Evolutionary conservation across 2,888 invertebrate genomes (phyloP).

Genomic region (Lasioglossum zephyrum): DNA sequence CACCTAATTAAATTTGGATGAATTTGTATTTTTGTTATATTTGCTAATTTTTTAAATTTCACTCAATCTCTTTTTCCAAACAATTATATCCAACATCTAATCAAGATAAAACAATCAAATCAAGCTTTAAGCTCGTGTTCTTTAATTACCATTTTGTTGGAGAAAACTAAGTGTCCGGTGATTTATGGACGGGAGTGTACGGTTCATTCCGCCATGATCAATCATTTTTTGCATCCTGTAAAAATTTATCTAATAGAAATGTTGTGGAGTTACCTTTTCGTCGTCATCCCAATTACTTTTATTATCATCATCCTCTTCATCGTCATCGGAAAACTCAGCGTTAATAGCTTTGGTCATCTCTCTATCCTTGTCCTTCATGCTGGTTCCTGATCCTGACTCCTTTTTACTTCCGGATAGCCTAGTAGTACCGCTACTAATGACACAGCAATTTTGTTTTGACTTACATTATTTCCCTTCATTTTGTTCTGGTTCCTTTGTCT

Average conservation of each 20-base stretch:
- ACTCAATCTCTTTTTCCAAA: no score
- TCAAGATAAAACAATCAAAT: no score
- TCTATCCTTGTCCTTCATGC: slow-evolving; percentile 83
- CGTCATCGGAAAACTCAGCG: slow-evolving; percentile 82
- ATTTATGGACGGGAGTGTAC: background rate
- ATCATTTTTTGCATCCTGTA: slow-evolving; percentile 7
- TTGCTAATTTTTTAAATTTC: no score
- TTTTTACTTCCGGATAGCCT: slow-evolving; percentile 84
- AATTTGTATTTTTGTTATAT: no score
- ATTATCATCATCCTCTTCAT: slow-evolving; percentile 81
- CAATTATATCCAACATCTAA: no score
- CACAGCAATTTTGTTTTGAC: slow-evolving; percentile 82
- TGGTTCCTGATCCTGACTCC: slow-evolving; percentile 80
- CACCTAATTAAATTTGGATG: no score
- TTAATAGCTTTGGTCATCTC: slow-evolving; percentile 83
- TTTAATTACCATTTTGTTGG: no score
- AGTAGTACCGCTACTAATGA: slow-evolving; percentile 83
- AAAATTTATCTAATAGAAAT: slow-evolving; percentile 12
- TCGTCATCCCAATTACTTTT: slow-evolving; percentile 81
- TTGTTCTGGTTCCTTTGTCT: slow-evolving; percentile 73
- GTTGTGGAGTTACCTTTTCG: slow-evolving; percentile 78
- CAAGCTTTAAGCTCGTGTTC: no score
- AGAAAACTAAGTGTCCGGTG: no score
- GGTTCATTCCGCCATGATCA: background rate
- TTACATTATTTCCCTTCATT: slow-evolving; percentile 79